Conservation (phyloP, 1,140 invertebrate genomes). For the Bombus confusus region DNA sequence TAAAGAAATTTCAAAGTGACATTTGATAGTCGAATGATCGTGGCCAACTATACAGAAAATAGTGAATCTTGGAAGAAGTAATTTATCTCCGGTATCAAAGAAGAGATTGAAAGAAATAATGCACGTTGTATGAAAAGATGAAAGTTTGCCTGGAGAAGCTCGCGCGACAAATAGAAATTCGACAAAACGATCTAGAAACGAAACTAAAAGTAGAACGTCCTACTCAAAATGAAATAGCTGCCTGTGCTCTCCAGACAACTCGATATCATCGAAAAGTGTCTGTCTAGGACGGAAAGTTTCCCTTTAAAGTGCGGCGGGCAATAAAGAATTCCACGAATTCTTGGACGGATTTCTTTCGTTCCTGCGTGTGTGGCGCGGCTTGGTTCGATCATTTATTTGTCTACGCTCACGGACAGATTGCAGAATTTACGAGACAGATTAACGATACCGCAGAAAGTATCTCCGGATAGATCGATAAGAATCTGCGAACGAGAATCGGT, state of each 20-base stretch:
- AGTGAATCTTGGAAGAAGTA: not conserved
- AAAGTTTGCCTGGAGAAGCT: not conserved
- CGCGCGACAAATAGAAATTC: not conserved
- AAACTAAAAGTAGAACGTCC: not conserved
- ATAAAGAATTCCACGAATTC: constrained; percentile 10
- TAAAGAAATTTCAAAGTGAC: too few relatives aligned
- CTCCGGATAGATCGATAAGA: not conserved
- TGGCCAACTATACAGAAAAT: not conserved
- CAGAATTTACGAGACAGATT: constrained; percentile 49
- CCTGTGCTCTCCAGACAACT: too few relatives aligned
- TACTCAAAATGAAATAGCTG: not conserved
- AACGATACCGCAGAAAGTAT: constrained; percentile 37
- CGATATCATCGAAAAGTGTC: not conserved
- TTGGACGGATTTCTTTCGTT: constrained; percentile 6
- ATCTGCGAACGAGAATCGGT: constrained; percentile 29
- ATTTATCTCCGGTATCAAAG: not conserved
- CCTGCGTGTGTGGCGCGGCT: not conserved
- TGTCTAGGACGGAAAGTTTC: not conserved
- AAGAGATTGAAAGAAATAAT: not conserved
- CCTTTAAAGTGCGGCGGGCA: not conserved
- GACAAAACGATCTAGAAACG: not conserved
- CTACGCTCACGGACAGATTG: not conserved
- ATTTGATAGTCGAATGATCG: not conserved
- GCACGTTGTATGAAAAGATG: not conserved
- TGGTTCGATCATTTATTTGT: constrained; percentile 22